A percentile compares a stretch with the other conserved stretches of the same genome.
phyloP scores from a whole-genome alignment of 2,888 invertebrate genomes.

The Eremobia ochroleuca region DNA sequence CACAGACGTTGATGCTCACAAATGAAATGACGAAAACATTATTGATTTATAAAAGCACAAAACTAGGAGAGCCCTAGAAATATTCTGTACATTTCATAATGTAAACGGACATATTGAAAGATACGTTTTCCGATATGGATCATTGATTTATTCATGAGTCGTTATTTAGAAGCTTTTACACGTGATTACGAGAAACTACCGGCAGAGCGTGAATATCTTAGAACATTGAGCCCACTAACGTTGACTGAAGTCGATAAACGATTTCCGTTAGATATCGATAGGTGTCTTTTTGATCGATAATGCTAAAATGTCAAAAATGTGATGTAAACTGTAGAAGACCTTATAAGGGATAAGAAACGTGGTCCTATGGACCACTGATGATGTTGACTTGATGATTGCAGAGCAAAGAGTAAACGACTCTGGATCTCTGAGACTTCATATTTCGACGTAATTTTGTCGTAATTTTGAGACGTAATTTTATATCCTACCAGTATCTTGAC shows the following conservation, averaged over 20 bases:
- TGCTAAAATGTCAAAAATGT: constrained; percentile 15
- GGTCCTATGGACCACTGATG: neutral
- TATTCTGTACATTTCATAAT: constrained; percentile 32
- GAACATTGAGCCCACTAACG: constrained; percentile 5
- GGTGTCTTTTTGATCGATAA: constrained; percentile 4
- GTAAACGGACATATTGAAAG: constrained; percentile 32
- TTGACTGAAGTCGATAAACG: constrained; percentile 9
- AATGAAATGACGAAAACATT: constrained; percentile 5
- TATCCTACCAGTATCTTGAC: constrained; percentile 25
- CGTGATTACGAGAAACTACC: constrained; percentile 16
- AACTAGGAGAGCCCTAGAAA: neutral
- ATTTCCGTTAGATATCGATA: constrained; percentile 26
- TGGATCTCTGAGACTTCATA: too few species aligned
- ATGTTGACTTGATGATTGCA: too few species aligned
- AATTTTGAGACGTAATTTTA: too few species aligned
- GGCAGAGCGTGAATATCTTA: constrained; percentile 17
- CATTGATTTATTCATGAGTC: constrained; percentile 32
- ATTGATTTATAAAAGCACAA: constrained; percentile 8
- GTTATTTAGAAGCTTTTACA: constrained; percentile 33
- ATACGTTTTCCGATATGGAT: constrained; percentile 19
- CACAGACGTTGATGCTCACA: neutral
- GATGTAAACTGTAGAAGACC: neutral
- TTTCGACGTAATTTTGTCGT: too few species aligned
- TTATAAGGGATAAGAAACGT: neutral
- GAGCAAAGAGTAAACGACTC: neutral